Evolutionary conservation across 2,797 vertebrate genomes (phyloP).

Genomic region (Natrix natrix): DNA sequence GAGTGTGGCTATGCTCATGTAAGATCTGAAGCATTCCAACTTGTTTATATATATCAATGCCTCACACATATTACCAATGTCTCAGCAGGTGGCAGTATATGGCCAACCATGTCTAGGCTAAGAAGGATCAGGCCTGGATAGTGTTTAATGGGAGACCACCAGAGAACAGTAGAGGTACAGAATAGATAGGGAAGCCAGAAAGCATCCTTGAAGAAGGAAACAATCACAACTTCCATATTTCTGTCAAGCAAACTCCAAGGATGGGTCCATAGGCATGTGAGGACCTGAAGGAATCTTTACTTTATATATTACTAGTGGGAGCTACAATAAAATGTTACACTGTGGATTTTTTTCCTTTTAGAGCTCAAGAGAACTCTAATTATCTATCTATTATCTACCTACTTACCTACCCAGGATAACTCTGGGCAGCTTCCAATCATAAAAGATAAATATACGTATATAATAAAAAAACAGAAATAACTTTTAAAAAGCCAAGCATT

Average conservation of each 20-base stretch:
- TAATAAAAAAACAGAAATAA: background rate
- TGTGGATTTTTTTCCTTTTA: background rate
- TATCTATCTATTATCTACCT: background rate
- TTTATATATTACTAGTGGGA: background rate
- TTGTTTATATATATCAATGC: background rate
- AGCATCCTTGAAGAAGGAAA: background rate
- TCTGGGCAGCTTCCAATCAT: background rate
- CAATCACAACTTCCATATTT: background rate
- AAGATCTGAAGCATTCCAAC: background rate
- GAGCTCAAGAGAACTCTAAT: background rate
- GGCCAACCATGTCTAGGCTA: background rate
- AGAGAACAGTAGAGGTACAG: background rate
- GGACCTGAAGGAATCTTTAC: background rate
- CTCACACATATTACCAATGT: background rate
- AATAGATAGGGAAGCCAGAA: background rate
- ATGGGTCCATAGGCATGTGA: background rate
- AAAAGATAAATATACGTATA: too few species aligned
- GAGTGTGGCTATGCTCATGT: background rate
- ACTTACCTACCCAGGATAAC: background rate
- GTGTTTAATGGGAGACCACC: background rate
- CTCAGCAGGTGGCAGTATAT: background rate
- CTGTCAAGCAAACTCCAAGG: background rate
- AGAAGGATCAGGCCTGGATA: background rate
- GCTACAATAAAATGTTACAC: background rate
- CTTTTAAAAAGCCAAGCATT: background rate